Evolutionary conservation across 2,113 vertebrate genomes (phyloP).

Genomic region (Formicarius rufipectus): DNA sequence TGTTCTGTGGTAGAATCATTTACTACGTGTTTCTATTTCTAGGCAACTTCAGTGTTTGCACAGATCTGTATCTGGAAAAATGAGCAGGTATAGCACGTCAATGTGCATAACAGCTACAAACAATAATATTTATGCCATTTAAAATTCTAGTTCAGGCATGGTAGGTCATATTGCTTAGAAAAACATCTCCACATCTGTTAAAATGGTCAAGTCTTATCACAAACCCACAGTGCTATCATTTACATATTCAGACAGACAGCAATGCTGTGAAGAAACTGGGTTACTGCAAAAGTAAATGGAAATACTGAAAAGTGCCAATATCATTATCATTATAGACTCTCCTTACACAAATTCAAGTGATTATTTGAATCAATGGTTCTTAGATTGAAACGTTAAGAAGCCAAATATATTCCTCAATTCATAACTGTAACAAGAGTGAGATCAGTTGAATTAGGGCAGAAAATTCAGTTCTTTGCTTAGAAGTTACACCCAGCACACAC

Average conservation of each 20-base stretch:
- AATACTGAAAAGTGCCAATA: background rate
- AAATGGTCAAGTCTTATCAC: background rate
- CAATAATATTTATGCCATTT: background rate
- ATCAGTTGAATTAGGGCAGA: background rate
- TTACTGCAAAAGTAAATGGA: slow-evolving; percentile 3
- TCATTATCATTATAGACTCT: background rate
- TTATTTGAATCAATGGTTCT: background rate
- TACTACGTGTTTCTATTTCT: slow-evolving; percentile 4
- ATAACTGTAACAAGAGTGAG: background rate
- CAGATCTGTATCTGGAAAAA: slow-evolving; percentile 33
- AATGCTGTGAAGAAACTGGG: background rate
- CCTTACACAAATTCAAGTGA: background rate
- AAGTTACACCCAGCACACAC: background rate
- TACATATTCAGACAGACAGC: background rate
- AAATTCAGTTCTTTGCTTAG: background rate
- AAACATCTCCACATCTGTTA: background rate
- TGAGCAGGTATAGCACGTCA: background rate
- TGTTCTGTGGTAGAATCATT: background rate
- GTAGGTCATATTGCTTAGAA: background rate
- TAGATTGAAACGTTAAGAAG: slow-evolving; percentile 1
- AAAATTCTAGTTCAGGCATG: background rate
- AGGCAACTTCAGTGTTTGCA: background rate
- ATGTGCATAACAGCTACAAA: background rate
- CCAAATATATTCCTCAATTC: background rate
- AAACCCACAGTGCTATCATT: background rate